Conservation (phyloP, 2,797 vertebrate genomes). For the Pterois miles region DNA sequence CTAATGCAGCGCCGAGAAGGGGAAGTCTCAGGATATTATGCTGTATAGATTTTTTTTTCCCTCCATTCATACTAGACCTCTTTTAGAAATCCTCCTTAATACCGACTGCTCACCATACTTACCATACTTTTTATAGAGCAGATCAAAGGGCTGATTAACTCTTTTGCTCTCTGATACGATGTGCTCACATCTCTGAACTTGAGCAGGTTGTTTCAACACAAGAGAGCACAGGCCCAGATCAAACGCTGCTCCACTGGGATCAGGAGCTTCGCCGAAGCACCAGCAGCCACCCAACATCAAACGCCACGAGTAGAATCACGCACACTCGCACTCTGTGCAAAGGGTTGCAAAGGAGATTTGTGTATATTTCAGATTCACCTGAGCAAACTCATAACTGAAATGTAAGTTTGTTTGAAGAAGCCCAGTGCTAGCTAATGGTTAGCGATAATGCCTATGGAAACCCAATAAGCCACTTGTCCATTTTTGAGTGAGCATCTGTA, state of each 20-base stretch:
- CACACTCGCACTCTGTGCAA: constrained; percentile 32
- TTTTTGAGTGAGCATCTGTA: background rate
- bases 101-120: constrained; percentile 49
- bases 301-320: constrained; percentile 45
- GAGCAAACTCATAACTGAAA: constrained; percentile 22
- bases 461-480: background rate
- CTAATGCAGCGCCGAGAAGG: constrained; percentile 31
- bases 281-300: constrained; percentile 79
- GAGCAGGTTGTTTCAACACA: constrained; percentile 73
- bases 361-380: constrained; percentile 48
- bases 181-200: constrained; percentile 72
- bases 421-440: background rate
- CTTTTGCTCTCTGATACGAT: constrained; percentile 69
- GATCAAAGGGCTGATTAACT: constrained; percentile 78
- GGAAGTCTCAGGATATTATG: constrained; percentile 58
- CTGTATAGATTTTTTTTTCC: constrained; percentile 47
- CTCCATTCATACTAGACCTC: constrained; percentile 44
- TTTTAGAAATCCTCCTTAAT: constrained; percentile 59
- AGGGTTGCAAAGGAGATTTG: constrained; percentile 33
- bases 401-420: constrained; percentile 38
- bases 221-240: constrained; percentile 75
- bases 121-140: constrained; percentile 53
- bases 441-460: constrained; percentile 2
- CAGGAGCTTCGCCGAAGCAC: constrained; percentile 66
- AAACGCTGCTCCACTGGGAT: constrained; percentile 78